phyloP scores from a whole-genome alignment of 30 jellyfish, hydroid and myxozoan genomes.

The Hydractinia symbiolongicarpus region DNA sequence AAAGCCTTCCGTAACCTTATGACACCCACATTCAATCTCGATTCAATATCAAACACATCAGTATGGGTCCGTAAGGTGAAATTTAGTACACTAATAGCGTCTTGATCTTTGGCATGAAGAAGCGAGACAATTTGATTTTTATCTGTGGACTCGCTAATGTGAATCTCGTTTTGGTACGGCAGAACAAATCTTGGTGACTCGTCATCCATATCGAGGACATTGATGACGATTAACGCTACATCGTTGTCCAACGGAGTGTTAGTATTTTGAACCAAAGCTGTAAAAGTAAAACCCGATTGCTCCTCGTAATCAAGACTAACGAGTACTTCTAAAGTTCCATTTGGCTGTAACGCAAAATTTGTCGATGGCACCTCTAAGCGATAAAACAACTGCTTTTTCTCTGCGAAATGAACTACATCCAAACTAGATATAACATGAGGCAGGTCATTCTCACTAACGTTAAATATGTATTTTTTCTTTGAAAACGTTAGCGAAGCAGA shows the following conservation, averaged over 20 bases:
- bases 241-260: background rate
- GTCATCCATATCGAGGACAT: background rate
- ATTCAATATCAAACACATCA: background rate
- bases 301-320: background rate
- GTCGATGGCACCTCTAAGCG: no score
- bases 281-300: background rate
- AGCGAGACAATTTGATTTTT: background rate
- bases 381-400: no score
- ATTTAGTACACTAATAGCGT: background rate
- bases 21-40: background rate
- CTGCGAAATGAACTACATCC: no score
- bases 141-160: background rate
- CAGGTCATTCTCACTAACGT: no score
- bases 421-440: no score
- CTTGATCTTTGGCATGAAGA: conserved; percentile 3
- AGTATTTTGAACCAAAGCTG: background rate
- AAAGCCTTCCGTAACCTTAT: background rate
- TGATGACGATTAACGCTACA: background rate
- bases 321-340: background rate
- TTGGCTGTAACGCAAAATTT: background rate
- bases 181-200: background rate
- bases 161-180: conserved; percentile 1
- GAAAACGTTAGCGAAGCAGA: no score
- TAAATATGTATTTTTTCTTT: no score
- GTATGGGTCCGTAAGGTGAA: background rate